Evolutionary conservation across 2,797 vertebrate genomes (phyloP).

Genomic region (Enteromius argenteus): DNA sequence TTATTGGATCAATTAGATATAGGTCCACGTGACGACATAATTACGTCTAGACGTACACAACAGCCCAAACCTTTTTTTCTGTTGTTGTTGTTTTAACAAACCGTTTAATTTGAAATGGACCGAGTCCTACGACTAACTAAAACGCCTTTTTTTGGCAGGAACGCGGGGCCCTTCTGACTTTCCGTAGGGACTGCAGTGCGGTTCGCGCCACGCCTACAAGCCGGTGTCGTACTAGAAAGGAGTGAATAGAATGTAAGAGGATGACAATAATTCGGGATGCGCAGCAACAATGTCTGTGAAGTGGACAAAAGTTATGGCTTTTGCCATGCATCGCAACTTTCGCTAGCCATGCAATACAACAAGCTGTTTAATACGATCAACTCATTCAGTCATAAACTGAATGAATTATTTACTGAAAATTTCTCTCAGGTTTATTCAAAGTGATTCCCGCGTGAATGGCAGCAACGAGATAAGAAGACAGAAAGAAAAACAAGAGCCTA

Average conservation of each 20-base stretch:
- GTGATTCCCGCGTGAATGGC: not conserved
- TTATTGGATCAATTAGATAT: not conserved
- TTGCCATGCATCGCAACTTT: not conserved
- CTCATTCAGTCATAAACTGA: not conserved
- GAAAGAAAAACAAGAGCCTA: constrained; percentile 60
- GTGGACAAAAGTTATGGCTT: not conserved
- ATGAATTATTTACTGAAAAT: not conserved
- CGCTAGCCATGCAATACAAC: not conserved
- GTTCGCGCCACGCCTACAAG: constrained; percentile 92
- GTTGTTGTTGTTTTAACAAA: not conserved
- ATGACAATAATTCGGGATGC: constrained; percentile 3
- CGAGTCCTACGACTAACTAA: not conserved
- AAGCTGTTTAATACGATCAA: not conserved
- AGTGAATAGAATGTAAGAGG: not conserved
- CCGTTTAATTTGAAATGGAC: not conserved
- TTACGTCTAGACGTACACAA: not conserved
- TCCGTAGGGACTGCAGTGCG: constrained; percentile 97
- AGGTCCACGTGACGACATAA: not conserved
- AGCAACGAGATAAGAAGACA: not conserved
- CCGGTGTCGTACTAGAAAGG: constrained; percentile 75
- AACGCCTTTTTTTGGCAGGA: constrained; percentile 44
- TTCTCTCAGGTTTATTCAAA: not conserved
- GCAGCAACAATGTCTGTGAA: not conserved
- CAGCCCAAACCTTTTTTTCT: not conserved
- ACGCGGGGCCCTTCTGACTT: constrained; percentile 80